Evolutionary conservation across 2,797 vertebrate species (phyloP), one percentile per base, ranked within the genome.

Genomic region (Astyanax mexicanus): DNA sequence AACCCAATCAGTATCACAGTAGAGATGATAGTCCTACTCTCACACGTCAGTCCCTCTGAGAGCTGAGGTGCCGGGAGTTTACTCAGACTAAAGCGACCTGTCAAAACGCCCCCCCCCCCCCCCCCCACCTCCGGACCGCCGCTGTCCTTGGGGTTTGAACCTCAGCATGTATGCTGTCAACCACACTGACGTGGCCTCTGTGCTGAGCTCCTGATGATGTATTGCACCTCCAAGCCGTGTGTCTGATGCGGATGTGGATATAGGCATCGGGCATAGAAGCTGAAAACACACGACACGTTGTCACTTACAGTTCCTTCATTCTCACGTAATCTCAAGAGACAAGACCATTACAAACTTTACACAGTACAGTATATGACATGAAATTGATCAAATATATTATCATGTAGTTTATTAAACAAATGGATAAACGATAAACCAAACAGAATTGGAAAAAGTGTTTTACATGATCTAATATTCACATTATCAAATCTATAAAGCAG

Each of bases 111-210:
- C 78, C 60, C 72, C 60, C 72, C 66, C 78, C 60, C 72, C 60
- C 72, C 60, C 69, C 70, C 37, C 68, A 77, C 70, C 70, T 74
- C n/a, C 21, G 73, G 66, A 74, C 49, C 21, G 45, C 52, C 55
- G 44, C 19, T 12, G 21, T 79, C 77, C 77, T 79, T 47, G 23
- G 58, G 72, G 52, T 58, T 54, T 17, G 65, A 74, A 65, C 72
- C 65, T 80, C 38, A 67, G 42, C 62, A 29, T 72, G 77, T 80
- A 68, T 15, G 25, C 70, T 72, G 80, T 84, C 71, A 84, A 77
- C 69, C 51, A 40, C 51, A 13, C 70, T 77, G 74, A 84, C 70
- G 58, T 9, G 21, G 55, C 57, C 38, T 47, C 52, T 42, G 10
- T 19, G 40, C 37, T 62, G 21, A 42, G 49, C 44, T 45, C 54